Evolutionary conservation across 37 sponge, comb jelly and placozoan genomes (phyloP).

Genomic region (Petrosia ficiformis): DNA sequence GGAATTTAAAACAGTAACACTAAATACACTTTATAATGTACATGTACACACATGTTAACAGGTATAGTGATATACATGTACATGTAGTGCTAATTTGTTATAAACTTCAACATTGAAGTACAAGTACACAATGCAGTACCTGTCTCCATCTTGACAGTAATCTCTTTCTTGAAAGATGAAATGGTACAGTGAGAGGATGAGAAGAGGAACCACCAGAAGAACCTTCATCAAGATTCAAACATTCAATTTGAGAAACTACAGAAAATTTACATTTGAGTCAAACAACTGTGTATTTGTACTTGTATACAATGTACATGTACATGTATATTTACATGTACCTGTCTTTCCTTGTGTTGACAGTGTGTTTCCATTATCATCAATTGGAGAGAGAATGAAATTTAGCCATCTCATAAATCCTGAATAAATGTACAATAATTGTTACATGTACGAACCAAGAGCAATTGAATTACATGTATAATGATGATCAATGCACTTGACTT

Average conservation of each 20-base stretch:
- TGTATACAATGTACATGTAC: too few relatives aligned
- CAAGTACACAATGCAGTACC: too few relatives aligned
- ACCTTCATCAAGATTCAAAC: too few relatives aligned
- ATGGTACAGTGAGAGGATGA: background rate
- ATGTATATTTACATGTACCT: conserved; percentile 17
- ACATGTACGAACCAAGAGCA: background rate
- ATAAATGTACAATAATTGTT: conserved; percentile 2
- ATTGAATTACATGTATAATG: background rate
- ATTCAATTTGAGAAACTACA: background rate
- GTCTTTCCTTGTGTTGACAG: conserved; percentile 14
- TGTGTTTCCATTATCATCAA: conserved; percentile 36
- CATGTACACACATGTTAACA: background rate
- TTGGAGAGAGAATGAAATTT: conserved; percentile 75
- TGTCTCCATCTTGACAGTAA: background rate
- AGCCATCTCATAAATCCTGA: conserved; percentile 85
- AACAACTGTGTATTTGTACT: background rate
- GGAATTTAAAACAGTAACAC: background rate
- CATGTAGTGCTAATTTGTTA: too few relatives aligned
- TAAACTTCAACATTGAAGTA: too few relatives aligned
- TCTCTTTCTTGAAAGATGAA: background rate
- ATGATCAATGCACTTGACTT: too few relatives aligned
- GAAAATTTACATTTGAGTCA: background rate
- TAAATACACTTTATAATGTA: background rate
- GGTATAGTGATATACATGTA: background rate
- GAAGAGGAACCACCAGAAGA: background rate